Conservation (phyloP, 2,113 vertebrate species). For the Gymnorhina tibicen region DNA sequence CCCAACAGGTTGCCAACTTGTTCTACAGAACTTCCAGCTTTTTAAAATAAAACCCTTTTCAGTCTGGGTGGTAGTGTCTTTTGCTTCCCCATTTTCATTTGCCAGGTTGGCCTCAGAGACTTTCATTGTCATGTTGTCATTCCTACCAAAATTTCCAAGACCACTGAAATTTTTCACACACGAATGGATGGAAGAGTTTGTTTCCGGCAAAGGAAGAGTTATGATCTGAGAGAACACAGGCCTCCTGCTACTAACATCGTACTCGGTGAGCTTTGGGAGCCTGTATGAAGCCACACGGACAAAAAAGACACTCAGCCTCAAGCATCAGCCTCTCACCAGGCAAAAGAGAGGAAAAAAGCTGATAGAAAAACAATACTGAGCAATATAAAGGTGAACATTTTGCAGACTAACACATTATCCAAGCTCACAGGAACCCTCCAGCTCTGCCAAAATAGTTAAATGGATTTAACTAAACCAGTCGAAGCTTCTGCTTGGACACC, state of each 20-base stretch:
- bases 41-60: not conserved
- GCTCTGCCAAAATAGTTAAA: not conserved
- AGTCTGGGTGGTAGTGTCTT: not conserved
- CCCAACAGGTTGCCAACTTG: not conserved
- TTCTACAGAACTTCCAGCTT: not conserved
- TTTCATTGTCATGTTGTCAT: not conserved
- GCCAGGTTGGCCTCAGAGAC: not conserved
- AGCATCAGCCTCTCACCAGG: not conserved
- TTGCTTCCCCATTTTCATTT: not conserved
- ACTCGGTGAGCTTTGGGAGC: not conserved
- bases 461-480: not conserved
- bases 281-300: rapidly evolving
- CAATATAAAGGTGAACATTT: not conserved
- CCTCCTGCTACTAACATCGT: not conserved
- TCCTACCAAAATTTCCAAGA: not conserved
- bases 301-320: not conserved
- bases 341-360: not conserved
- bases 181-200: not conserved
- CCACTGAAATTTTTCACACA: not conserved
- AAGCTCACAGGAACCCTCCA: not conserved
- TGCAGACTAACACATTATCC: not conserved
- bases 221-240: not conserved
- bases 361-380: not conserved
- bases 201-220: not conserved
- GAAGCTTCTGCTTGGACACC: not conserved